Evolutionary conservation across 2,113 vertebrate species (phyloP).

Genomic region (Tretioscincus oriximinensis): DNA sequence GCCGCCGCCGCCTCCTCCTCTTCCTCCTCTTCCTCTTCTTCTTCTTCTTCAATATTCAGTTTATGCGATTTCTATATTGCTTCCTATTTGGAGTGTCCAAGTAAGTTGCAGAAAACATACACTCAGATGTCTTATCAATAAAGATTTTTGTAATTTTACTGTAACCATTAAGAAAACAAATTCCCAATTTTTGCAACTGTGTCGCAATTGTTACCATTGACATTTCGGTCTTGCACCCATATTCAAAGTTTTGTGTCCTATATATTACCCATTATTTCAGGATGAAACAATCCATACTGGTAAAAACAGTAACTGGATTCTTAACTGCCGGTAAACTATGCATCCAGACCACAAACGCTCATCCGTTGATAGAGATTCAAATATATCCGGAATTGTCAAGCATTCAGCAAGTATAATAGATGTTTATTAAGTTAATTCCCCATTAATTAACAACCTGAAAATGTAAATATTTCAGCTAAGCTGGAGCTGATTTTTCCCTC

Average conservation of each 20-base stretch:
- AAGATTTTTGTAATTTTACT: no score
- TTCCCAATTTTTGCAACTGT: no score
- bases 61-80: no score
- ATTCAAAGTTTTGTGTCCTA: not conserved
- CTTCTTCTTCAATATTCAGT: no score
- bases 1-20: no score
- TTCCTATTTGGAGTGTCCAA: no score
- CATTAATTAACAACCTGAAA: slow-evolving; percentile 29
- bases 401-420: slow-evolving; percentile 15
- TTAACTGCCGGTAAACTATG: not conserved
- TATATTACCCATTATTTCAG: not conserved
- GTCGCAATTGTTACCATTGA: not conserved
- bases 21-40: no score
- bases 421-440: slow-evolving; percentile 25
- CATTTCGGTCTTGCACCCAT: not conserved
- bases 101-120: no score
- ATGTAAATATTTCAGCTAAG: slow-evolving; percentile 15
- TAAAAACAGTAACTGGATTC: not conserved
- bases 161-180: no score
- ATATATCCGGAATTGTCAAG: not conserved
- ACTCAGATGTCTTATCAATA: no score
- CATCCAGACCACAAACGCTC: not conserved
- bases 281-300: not conserved
- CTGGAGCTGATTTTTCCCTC: slow-evolving; percentile 19
- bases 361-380: slow-evolving; percentile 5